These are phyloP conservation scores for Cheilosia variabilis DNA, from an alignment of 2,888 invertebrate species.

Conservation along the genomic window DNA sequence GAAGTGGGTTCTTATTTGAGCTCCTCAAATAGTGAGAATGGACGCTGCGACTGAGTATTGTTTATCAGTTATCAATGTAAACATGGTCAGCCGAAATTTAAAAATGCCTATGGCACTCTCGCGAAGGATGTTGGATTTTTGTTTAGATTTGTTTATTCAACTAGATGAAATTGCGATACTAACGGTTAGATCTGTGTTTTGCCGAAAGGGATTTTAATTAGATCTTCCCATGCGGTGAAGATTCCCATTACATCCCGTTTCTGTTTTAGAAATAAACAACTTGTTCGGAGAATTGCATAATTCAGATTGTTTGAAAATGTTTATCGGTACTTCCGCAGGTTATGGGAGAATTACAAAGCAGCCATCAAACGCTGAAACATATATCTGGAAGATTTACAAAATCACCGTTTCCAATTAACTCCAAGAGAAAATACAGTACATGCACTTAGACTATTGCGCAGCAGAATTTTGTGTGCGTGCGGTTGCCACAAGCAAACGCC, in stretches of 20 bases:
- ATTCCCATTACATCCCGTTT: background rate
- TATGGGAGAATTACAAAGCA: background rate
- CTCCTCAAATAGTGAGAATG: slow-evolving; percentile 39
- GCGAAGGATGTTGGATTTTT: slow-evolving; percentile 15
- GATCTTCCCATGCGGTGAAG: slow-evolving; percentile 16
- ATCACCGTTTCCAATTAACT: background rate
- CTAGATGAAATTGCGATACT: slow-evolving; percentile 9
- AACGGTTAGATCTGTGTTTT: background rate
- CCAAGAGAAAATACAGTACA: background rate
- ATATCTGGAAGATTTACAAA: background rate
- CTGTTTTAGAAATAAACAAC: slow-evolving; percentile 11
- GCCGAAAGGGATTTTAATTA: slow-evolving; percentile 7
- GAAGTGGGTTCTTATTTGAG: slow-evolving; percentile 35
- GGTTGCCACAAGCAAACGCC: no score
- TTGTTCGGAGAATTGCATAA: background rate
- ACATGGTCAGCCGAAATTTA: slow-evolving; percentile 55
- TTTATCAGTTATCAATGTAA: slow-evolving; percentile 59
- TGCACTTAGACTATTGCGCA: no score
- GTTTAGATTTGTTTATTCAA: slow-evolving; percentile 23
- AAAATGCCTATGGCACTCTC: slow-evolving; percentile 13
- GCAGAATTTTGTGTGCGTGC: no score
- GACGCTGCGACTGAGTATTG: slow-evolving; percentile 45
- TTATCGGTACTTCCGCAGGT: slow-evolving; percentile 4
- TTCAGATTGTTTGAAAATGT: background rate
- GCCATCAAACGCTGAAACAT: background rate